Evolutionary conservation across 2,797 vertebrate species (phyloP), one percentile per base, ranked within the genome.

Genomic region (Mallotus villosus): DNA sequence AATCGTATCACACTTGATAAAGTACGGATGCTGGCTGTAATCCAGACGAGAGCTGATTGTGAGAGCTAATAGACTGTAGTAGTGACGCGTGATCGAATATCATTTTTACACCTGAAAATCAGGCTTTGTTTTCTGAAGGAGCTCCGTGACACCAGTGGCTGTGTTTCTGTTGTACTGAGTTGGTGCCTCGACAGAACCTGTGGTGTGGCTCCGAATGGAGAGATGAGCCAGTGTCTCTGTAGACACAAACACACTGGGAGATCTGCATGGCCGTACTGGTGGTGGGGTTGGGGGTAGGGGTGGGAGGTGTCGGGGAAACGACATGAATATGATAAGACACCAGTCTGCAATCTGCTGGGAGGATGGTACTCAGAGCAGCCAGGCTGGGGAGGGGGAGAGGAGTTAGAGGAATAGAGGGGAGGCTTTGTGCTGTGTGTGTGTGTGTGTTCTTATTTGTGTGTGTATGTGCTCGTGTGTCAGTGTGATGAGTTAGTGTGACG

Each of bases 401-500:
- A 11, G 19, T 8, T 9, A 59, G 57, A 59, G 19, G 16, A 2
- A 2, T 4, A 29, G n/a, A 57, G 5, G 17, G 55, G 21, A 58
- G 55, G 32, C 32, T 8, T 34, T 34, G 32, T 34, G 7, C 55
- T 57, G 57, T n/a, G 21, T 22, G 7, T 60, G 6, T 12, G 22
- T 25, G 21, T 60, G 22, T 60, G 58, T 60, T 22, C 11, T 5
- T 60, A 22, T 60, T 17, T 58, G 57, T 58, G 57, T 58, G 57
- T 58, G 57, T 58, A n/a, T 58, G 57, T 58, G 57, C 7, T 17
- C 24, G 57, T 58, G 57, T 58, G 57, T 58, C 16, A 19, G 57
- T 58, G 57, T 58, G 57, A 72, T 41, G 76, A 78, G 76, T 73
- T 21, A n/a, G 27, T 53, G 51, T n/a, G 51, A n/a, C 51, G 7